Base-by-base conservation (phyloP, 1,140 invertebrate genomes). In the Drosophila eugracilis region DNA sequence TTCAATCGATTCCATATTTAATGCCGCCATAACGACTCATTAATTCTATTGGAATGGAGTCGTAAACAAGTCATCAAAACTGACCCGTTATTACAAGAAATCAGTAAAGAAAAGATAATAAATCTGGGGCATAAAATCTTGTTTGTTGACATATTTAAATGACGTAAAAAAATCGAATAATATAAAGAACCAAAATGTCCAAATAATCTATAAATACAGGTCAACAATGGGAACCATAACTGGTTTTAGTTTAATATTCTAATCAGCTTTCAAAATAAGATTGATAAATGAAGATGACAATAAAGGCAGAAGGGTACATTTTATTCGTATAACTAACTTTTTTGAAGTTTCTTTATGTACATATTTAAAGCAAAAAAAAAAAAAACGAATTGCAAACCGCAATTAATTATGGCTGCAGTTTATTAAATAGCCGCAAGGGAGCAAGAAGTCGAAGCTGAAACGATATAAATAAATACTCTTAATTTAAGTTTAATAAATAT, bases 121-220 rank as follows among this genome's bases (percentile, higher is more conserved):
- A 32, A 42, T 22, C 28, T 42, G 54, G 39, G 48, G 28, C 24
- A 32, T 59, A 36, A 74, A 55, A 36, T 52, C 55, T 69, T 42
- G 45, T 44, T 67, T 67, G 63, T 52, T 66, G 45, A 67, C 63
- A 53, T 66, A 52, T 67, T 67, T 67, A 67, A 67, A 67, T 67
- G 17, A 53, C 14, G 63, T 52, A 50, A 52, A 67, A 52, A 67
- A 67, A 67, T 52, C 42, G 36, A 67, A 67, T 67, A 67, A 67
- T 66, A 44, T 52, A 67, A 66, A 34, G 5, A 22, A 2, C 30
- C 60, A 7, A 60, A 65, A 65, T 22, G 30, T 19, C 22, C 55
- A 60, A 47, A 12, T 47, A 37, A 47, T 28, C 41, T 17, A 66
- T 50, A n/a, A 65, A 66, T 12, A 17, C 15, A 0, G n/a, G 12